A percentile compares a stretch with the other conserved stretches of the same genome.
Conservation (phyloP, 2,888 invertebrate genomes). For the Nomada ferruginata region DNA sequence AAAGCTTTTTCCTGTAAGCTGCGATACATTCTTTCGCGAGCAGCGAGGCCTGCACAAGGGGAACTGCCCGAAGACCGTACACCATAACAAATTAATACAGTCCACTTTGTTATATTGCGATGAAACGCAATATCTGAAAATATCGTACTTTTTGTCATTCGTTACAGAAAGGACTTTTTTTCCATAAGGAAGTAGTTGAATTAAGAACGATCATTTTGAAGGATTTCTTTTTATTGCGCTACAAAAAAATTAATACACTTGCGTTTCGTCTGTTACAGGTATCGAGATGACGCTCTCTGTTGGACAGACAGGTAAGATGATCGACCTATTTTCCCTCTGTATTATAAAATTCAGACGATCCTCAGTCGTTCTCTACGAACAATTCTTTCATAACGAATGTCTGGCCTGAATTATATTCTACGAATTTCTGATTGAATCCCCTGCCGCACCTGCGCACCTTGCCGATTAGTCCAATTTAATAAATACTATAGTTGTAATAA, state of each 20-base stretch:
- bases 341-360: too few species aligned
- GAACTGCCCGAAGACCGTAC: constrained; percentile 52
- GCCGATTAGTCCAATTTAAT: too few species aligned
- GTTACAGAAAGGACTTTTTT: neutral
- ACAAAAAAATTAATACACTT: neutral
- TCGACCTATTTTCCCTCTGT: neutral
- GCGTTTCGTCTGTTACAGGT: constrained; percentile 87
- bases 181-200: too few species aligned
- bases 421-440: too few species aligned
- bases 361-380: too few species aligned
- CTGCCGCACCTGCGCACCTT: too few species aligned
- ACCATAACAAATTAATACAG: constrained; percentile 75
- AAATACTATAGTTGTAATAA: too few species aligned
- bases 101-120: constrained; percentile 1
- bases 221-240: neutral
- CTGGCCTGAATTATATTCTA: too few species aligned
- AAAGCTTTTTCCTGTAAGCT: constrained; percentile 84
- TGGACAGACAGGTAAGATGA: constrained; percentile 93
- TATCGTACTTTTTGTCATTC: too few species aligned
- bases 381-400: too few species aligned
- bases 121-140: neutral
- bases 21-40: constrained; percentile 75
- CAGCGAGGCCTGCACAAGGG: constrained; percentile 61
- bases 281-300: constrained; percentile 94
- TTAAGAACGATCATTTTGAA: too few species aligned